These are phyloP conservation scores for Parascotia fuliginaria DNA, from an alignment of 2,888 invertebrate species.

Conservation along the genomic window DNA sequence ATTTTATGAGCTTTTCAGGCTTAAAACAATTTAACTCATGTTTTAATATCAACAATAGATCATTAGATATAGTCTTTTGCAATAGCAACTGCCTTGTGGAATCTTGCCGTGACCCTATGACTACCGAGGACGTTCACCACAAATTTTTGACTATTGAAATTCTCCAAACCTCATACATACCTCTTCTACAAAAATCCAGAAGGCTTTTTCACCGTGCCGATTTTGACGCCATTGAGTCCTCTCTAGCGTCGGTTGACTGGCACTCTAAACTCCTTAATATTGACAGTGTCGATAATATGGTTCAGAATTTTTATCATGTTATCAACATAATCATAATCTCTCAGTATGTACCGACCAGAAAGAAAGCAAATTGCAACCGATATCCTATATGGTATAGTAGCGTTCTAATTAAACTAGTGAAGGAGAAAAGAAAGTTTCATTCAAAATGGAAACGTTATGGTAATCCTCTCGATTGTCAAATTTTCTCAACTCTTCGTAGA, in stretches of 20 bases:
- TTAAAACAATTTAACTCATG: too few species aligned
- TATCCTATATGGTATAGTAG: background rate
- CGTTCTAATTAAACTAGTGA: background rate
- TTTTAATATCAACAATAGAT: too few species aligned
- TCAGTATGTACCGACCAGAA: background rate
- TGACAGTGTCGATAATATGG: background rate
- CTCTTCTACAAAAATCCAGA: too few species aligned
- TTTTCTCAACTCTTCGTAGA: too few species aligned
- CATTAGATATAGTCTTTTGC: too few species aligned
- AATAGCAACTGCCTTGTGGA: background rate
- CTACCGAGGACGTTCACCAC: too few species aligned
- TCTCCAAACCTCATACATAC: background rate
- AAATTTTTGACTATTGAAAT: background rate
- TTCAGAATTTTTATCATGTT: background rate
- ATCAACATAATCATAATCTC: background rate
- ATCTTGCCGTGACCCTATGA: background rate
- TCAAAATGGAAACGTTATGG: background rate
- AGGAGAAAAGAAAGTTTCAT: background rate
- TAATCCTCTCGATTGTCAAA: too few species aligned
- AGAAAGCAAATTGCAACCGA: too few species aligned
- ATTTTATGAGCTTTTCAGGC: too few species aligned
- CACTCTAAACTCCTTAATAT: background rate
- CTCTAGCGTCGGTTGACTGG: background rate
- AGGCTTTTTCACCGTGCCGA: background rate
- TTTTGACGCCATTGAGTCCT: background rate